These are phyloP conservation scores for Euplagia quadripunctaria DNA, from an alignment of 2,888 invertebrate genomes.

Conservation along the genomic window DNA sequence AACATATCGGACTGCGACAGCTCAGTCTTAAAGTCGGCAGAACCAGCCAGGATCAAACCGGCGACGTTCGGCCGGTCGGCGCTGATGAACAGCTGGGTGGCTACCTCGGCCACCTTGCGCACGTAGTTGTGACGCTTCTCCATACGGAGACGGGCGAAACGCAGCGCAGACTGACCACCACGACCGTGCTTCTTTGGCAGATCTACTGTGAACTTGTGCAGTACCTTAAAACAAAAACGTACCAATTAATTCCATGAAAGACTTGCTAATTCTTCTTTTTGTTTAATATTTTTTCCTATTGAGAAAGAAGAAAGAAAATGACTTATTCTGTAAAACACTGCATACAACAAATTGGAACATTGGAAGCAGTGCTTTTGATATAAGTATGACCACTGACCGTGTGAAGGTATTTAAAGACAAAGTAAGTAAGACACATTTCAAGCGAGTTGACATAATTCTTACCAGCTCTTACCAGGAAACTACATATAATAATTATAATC, in stretches of 20 bases:
- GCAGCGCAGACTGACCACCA: slow-evolving; percentile 99
- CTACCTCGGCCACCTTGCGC: slow-evolving; percentile 94
- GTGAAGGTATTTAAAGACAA: neutral
- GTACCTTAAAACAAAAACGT: slow-evolving; percentile 86
- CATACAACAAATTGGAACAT: too few relatives aligned
- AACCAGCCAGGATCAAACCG: slow-evolving; percentile 99
- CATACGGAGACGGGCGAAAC: slow-evolving; percentile 99
- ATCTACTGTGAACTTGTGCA: slow-evolving; percentile 99
- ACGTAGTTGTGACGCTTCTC: slow-evolving; percentile 99
- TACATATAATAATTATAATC: too few relatives aligned
- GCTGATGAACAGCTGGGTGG: slow-evolving; percentile 98
- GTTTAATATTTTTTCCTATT: too few relatives aligned
- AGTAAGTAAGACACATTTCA: too few relatives aligned
- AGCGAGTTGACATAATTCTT: too few relatives aligned
- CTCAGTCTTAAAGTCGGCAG: slow-evolving; percentile 99
- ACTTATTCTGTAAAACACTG: too few relatives aligned
- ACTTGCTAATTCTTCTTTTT: too few relatives aligned
- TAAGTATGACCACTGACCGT: too few relatives aligned
- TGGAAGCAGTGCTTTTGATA: too few relatives aligned
- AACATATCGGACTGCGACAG: slow-evolving; percentile 99
- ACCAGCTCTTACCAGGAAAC: too few relatives aligned
- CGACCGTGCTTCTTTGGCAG: slow-evolving; percentile 99
- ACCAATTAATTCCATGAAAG: too few relatives aligned
- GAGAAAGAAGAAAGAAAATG: too few relatives aligned
- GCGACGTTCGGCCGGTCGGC: slow-evolving; percentile 99